Percentiles rank a stretch among this genome's conserved stretches.
These are phyloP conservation scores for Nebria salina DNA, from an alignment of 2,888 invertebrate genomes.

Conservation along the genomic window DNA sequence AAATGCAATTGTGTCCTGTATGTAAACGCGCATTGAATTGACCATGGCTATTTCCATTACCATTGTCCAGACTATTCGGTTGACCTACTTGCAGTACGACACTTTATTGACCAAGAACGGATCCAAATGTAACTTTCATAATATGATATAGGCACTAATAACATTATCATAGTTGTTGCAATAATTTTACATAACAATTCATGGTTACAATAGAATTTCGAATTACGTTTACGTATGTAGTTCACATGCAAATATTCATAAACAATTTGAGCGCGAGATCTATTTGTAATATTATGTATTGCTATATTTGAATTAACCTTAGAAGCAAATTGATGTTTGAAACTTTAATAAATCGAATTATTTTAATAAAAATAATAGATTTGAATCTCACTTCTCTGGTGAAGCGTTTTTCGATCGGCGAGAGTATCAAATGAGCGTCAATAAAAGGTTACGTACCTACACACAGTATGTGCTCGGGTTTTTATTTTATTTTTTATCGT, in stretches of 20 bases:
- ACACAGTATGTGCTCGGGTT: neutral
- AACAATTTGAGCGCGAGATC: neutral
- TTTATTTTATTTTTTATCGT: constrained; percentile 8
- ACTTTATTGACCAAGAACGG: neutral
- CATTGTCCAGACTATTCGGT: neutral
- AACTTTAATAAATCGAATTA: too few species aligned
- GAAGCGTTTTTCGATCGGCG: too few species aligned
- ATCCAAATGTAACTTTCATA: neutral
- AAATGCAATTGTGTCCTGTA: neutral
- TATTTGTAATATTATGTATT: neutral
- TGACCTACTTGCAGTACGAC: neutral
- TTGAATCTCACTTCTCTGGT: too few species aligned
- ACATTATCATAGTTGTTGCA: neutral
- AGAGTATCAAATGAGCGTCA: neutral
- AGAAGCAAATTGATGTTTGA: too few species aligned
- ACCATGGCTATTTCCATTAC: neutral
- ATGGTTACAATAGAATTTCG: neutral
- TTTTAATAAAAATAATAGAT: too few species aligned
- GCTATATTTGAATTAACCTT: neutral
- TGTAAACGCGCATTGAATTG: neutral
- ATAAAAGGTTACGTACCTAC: neutral
- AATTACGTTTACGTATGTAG: neutral
- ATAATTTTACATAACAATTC: neutral
- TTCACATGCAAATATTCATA: neutral
- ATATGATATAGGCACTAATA: neutral